phyloP scores from a whole-genome alignment of 2,113 vertebrate genomes.

The Gobius niger region DNA sequence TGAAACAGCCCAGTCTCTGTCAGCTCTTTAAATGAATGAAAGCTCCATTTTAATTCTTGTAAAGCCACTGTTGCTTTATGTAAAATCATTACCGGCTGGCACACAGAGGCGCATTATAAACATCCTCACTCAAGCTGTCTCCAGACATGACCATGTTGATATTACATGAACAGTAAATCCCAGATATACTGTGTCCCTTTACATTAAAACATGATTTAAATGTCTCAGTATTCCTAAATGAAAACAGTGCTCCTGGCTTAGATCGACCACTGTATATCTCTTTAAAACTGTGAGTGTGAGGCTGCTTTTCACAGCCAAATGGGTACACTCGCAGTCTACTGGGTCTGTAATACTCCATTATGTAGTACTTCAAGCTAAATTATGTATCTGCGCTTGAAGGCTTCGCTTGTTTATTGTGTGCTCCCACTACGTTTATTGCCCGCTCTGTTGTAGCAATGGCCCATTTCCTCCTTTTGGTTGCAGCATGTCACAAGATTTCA shows the following conservation, averaged over 20 bases:
- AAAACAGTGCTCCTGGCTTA: background rate
- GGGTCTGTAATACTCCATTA: constrained; percentile 46
- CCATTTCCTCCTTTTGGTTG: constrained; percentile 14
- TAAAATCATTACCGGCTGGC: background rate
- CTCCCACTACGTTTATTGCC: constrained; percentile 17
- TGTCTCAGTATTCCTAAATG: background rate
- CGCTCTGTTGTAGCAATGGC: constrained; percentile 21
- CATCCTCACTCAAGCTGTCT: constrained; percentile 3
- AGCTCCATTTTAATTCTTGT: constrained; percentile 6
- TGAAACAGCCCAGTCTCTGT: background rate
- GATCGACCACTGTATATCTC: background rate
- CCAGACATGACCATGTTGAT: constrained; percentile 2
- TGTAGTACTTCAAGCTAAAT: constrained; percentile 59
- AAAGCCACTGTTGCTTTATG: constrained; percentile 7
- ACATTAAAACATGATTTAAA: background rate
- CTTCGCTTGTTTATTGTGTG: constrained; percentile 45
- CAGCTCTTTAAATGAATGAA: background rate
- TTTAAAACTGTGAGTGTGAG: constrained; percentile 8
- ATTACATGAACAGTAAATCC: background rate
- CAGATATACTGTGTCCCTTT: background rate
- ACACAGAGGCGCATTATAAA: background rate
- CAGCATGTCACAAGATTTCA: constrained; percentile 7
- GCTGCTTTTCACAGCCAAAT: constrained; percentile 29
- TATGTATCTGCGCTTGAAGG: constrained; percentile 52
- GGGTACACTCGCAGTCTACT: constrained; percentile 21